Evolutionary conservation across 2,888 invertebrate genomes (phyloP).

Genomic region (Xestobium rufovillosum): DNA sequence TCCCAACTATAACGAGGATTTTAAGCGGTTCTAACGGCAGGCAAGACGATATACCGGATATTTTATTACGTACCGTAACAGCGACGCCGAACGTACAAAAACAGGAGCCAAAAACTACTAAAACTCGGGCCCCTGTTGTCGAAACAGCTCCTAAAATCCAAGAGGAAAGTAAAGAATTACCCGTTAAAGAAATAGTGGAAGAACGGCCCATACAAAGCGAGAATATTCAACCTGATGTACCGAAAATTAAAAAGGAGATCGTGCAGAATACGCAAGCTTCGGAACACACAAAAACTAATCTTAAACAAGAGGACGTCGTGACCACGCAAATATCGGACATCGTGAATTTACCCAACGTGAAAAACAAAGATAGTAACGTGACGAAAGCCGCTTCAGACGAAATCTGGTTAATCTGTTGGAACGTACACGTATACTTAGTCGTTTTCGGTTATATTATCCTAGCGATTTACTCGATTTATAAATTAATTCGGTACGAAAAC

Average conservation of each 20-base stretch:
- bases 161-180: conserved; percentile 18
- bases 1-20: conserved; percentile 78
- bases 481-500: conserved; percentile 78
- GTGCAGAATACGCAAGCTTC: conserved; percentile 25
- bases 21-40: conserved; percentile 79
- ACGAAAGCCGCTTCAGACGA: conserved; percentile 40
- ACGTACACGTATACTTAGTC: conserved; percentile 81
- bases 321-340: conserved; percentile 43
- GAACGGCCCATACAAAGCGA: conserved; percentile 7
- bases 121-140: conserved; percentile 28
- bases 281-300: conserved; percentile 26
- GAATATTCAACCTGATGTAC: conserved; percentile 20
- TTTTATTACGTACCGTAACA: conserved; percentile 62
- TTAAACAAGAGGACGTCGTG: conserved; percentile 28
- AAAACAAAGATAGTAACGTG: conserved; percentile 39
- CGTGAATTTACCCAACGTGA: conserved; percentile 54
- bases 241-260: conserved; percentile 25
- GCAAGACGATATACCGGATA: conserved; percentile 74
- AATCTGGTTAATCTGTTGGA: conserved; percentile 83
- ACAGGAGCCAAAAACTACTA: conserved; percentile 10
- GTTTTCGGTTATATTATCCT: conserved; percentile 78
- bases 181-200: not conserved
- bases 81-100: conserved; percentile 43
- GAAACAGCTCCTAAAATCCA: conserved; percentile 33
- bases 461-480: conserved; percentile 77